Evolutionary conservation across 2,113 vertebrate genomes (phyloP), one percentile per base, ranked within the genome.

Genomic region (Mionectes macconnelli): DNA sequence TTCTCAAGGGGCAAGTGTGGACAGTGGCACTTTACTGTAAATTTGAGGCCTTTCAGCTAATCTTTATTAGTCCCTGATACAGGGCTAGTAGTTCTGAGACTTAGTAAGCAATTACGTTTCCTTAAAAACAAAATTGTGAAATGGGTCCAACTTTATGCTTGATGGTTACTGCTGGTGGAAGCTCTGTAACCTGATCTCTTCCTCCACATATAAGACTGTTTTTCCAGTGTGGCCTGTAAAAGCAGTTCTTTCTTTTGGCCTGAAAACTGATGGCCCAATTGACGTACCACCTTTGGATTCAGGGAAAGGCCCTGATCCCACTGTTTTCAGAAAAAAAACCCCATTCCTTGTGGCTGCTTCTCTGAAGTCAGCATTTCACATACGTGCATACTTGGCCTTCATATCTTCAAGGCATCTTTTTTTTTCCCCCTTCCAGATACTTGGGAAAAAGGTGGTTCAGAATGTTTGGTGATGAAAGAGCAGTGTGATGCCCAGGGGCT

Each of bases 301-400:
- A 64, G 56, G 35, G 82, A 86, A 57, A 53, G 45, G n/a, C 20
- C 24, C 67, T 75, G 42, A 76, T 93, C n/a, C 59, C 47, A 52
- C 39, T 90, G 47, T 14, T 87, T 87, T 87, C 12, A 87, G 79
- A 45, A 89, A 67, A 68, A 39, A 40, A 27, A 1, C 6, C 6
- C 14, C 63, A 63, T 90, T 86, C 53, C 40, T 76, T 76, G 35
- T 84, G 82, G 42, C 77, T 9, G 4, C 50, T 84, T 90, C 81
- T 79, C 23, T 78, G 13, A 72, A 87, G 68, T 87, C 49, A 89
- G n/a, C 44, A 62, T 94, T 92, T 96, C 66, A 87, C 76, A 78
- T 85, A 64, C 78, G n/a, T 70, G 69, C 63, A 52, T 85, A 53
- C 16, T 90, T 95, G 85, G 37, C 64, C 59, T 77, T 86, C 55